Evolutionary conservation across 1,140 invertebrate species (phyloP).

Genomic region (Sycobia sp.): DNA sequence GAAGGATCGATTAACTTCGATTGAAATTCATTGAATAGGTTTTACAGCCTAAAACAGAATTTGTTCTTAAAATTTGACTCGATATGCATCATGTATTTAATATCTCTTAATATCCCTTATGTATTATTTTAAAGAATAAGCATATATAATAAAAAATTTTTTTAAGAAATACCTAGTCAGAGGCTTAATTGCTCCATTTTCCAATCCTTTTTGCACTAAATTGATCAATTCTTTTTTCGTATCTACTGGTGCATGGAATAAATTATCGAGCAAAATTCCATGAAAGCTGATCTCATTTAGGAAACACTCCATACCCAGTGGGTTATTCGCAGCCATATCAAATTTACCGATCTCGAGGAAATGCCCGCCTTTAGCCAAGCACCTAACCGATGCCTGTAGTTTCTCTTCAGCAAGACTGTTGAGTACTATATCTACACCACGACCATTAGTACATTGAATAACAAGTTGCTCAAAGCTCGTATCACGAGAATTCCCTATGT

Average conservation of each 20-base stretch:
- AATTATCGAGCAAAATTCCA: conserved; percentile 72
- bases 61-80: too few species aligned
- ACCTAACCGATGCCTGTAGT: conserved; percentile 77
- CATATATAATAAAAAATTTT: too few species aligned
- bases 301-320: conserved; percentile 77
- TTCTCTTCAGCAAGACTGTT: conserved; percentile 82
- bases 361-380: conserved; percentile 70
- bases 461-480: conserved; percentile 74
- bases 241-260: conserved; percentile 60
- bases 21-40: too few species aligned
- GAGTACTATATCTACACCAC: conserved; percentile 77
- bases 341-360: conserved; percentile 83
- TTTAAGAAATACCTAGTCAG: conserved; percentile 48
- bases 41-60: too few species aligned
- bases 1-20: too few species aligned
- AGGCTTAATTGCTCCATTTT: conserved; percentile 60
- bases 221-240: conserved; percentile 42
- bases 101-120: too few species aligned
- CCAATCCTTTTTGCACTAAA: conserved; percentile 63
- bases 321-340: conserved; percentile 70
- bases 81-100: too few species aligned
- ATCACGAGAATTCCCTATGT: conserved; percentile 77
- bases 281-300: conserved; percentile 81
- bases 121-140: too few species aligned
- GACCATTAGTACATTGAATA: conserved; percentile 65